Base-by-base conservation (phyloP, 2,888 invertebrate genomes). In the Ischnus inquisitorius region DNA sequence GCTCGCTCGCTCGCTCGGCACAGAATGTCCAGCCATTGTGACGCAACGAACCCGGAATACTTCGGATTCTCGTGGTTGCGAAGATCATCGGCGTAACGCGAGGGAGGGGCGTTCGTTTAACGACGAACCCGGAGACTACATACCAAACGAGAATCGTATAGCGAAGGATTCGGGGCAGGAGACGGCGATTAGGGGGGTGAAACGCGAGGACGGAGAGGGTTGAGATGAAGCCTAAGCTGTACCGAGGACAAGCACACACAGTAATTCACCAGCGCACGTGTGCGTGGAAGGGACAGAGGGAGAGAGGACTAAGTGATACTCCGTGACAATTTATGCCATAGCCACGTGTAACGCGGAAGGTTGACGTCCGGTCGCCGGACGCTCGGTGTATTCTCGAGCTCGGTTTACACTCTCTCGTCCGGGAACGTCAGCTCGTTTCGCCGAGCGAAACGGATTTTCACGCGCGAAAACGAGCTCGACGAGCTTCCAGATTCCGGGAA, bases 321-420 rank as follows among this genome's bases (percentile, higher is more conserved):
- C 88, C 88, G 88, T 88, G 88, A 89, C 87, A 87, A 90, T 90
- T 90, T 89, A 88, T 90, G 85, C 83, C 79, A 80, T 6, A 68
- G 83, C 83, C 82, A 83, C 81, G 71, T 79, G 84, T 72, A 74
- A 84, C 79, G 79, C 67, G 75, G 79, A 69, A 76, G 75, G 78
- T 71, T 80, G 82, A 80, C 80, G 83, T 83, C 81, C 78, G 84
- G 83, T 57, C 57, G 71, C 79, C 28, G 62, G 34, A 39, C 75
- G 48, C 43, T 65, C 71, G 46, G 48, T 60, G 64, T 39, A 71
- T 71, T 65, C 76, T 54, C 69, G 19, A 46, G 77, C 68, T 77
- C 72, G 62, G 51, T 77, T 84, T 80, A 84, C 80, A 77, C 72
- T 76, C 71, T 80, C 57, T 3, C 34, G 48, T 69, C 69, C 19